Base-by-base conservation (phyloP, 2,888 invertebrate genomes). In the Tricholauxania praeusta region DNA sequence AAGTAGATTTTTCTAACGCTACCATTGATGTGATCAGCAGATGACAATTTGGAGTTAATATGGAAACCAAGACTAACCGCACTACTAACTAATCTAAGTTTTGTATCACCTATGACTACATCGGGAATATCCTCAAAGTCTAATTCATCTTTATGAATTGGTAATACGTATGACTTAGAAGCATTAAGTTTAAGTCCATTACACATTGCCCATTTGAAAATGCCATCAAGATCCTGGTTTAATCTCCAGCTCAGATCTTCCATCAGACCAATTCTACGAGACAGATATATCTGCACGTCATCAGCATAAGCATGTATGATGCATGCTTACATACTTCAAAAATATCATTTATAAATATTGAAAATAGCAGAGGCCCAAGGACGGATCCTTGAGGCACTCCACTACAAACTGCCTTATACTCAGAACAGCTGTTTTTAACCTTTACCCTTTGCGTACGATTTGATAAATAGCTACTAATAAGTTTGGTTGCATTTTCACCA, bases 271-370 rank as follows among this genome's bases (percentile, higher is more conserved):
- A 17, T 32, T 55, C 52, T 32, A 12, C 67, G 28, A 15, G 68
- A 68, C 14, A 68, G 68, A 59, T 68, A 57, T 5, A 59, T 15
- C 57, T 68, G 59, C 19, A 59, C 19, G 53, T 57, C 68, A 68
- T 68, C 68, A 57, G 68, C 59, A 68, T 68, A 68, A 32, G 59
- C 68, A 22, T 57, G 68, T n/a, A n/a, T n/a, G n/a, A n/a, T n/a
- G n/a, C n/a, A 68, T 10, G 15, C 17, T 5, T 57, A 22, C 6
- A 22, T 57, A 22, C 49, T 12, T 17, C 12, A 15, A 68, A 68
- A 47, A 68, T 59, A 68, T 68, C 67, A 55, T 67, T 67, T 32
- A 67, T 55, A 55, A 53, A 67, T 19, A 19, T 32, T 6, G 19
- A 47, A 22, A 57, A 67, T 10, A 59, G 28, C 19, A 68, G 48